phyloP scores from a whole-genome alignment of 30 jellyfish, hydroid and myxozoan genomes.

The Calvadosia cruxmelitensis region DNA sequence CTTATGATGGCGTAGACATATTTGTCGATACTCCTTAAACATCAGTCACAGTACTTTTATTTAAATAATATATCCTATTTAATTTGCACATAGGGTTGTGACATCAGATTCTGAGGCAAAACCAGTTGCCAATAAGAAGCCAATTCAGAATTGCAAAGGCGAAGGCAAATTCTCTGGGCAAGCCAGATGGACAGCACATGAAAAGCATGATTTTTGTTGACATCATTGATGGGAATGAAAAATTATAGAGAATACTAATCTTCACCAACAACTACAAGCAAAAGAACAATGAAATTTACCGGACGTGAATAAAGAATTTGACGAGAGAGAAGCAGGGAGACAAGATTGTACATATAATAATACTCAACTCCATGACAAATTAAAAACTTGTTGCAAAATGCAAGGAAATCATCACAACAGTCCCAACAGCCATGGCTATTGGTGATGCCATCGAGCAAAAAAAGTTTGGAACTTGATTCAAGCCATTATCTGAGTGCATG shows the following conservation, averaged over 20 bases:
- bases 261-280: not conserved
- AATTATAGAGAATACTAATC: not conserved
- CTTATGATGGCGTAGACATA: no score
- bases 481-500: not conserved
- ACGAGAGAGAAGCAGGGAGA: not conserved
- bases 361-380: not conserved
- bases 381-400: not conserved
- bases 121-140: no score
- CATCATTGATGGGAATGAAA: not conserved
- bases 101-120: no score
- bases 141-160: no score
- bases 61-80: no score
- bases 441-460: not conserved
- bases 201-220: not conserved
- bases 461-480: not conserved
- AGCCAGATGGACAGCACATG: not conserved
- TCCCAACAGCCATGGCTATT: not conserved
- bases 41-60: no score
- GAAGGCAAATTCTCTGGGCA: no score
- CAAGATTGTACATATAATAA: not conserved
- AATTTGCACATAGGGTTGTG: no score
- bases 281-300: not conserved
- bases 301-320: not conserved
- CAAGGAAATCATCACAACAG: not conserved
- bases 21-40: no score